Base-by-base conservation (phyloP, 1,140 invertebrate genomes). In the Dreissena rostriformis region DNA sequence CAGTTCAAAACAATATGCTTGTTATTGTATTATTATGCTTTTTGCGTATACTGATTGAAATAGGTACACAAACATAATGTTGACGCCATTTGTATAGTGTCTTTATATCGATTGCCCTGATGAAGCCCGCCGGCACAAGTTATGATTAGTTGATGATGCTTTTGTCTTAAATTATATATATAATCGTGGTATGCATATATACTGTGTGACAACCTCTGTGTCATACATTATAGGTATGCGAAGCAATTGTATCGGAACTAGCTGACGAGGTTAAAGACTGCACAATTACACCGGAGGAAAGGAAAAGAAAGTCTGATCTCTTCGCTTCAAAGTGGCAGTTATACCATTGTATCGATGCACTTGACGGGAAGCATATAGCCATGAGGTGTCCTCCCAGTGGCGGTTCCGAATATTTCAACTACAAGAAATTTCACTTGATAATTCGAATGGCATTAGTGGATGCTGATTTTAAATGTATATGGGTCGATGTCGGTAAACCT, bases 301-400 rank as follows among this genome's bases (percentile, higher is more conserved):
- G 82, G 82, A 57, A 29, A 72, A 10, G 10, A 1, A 78, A 53
- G 17, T 65, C 75, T 15, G 19, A 6, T 26, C 29, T 78, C 8
- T 84, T 84, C 61, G 15, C 22, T 12, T 29, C 86, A 26, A 84
- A 77, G 51, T 94, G 92, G 93, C 88, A 94, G 72, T 92, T 93
- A 81, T 91, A 92, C 7, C 89, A 92, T 76, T 93, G 92, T 87
- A 26, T 87, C 7, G 93, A 92, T 24, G 90, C 91, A 12, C 70
- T 94, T 11, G 94, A 94, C 90, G 93, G 94, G 8, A 94, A 93
- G 82, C 93, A 93, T 85, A 65, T 94, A 12, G 24, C 53, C 24
- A 92, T 94, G 26, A 75, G 91, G 77, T 80, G 85, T 53, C 92
- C 92, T 57, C 19, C 74, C 71, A 84, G 90, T 55, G 81, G 71